Evolutionary conservation across 2,797 vertebrate species (phyloP), one percentile per base, ranked within the genome.

Genomic region (Alfaro cultratus): DNA sequence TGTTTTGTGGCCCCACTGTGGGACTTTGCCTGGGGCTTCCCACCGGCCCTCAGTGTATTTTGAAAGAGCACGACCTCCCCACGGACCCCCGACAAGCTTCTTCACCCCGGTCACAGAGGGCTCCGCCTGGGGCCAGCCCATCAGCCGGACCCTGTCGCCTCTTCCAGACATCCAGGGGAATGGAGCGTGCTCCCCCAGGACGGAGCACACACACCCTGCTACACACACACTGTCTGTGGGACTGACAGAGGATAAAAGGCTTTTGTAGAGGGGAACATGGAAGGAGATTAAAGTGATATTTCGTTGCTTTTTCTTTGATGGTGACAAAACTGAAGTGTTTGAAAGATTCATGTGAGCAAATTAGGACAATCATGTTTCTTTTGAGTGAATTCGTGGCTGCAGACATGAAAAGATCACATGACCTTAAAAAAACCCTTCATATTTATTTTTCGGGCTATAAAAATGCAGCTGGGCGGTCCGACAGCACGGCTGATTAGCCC

Each of bases 1-100:
- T 87, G 92, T 92, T 94, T 89, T 89, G 91, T 81, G 90, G 93
- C 82, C 90, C 85, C 46, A 21, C 76, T 80, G 77, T 85, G 92
- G 91, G 93, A 91, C 92, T 81, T 90, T 82, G 94, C 94, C 94
- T 10, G 15, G 55, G 91, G 95, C 94, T 80, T 79, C 91, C 92
- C 86, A 88, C 77, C 10, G 74, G 93, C 91, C 90, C 74, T 86
- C 73, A 18, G 57, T 91, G 91, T 93, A 87, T 49, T 68, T 77
- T 90, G 83, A 91, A 85, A 74, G 88, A 93, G 89, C 88, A 85
- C 12, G 68, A 78, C 82, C 83, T 88, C 91, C 92, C 86, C 67
- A 85, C 43, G 81, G 93, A 87, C 89, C 62, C 4, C 83, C 57
- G 78, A 90, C 87, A 85, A 82, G 87, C 81, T 70, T 75, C 78